Evolutionary conservation across 2,888 invertebrate genomes (phyloP).

Genomic region (Melinaea marsaeus): DNA sequence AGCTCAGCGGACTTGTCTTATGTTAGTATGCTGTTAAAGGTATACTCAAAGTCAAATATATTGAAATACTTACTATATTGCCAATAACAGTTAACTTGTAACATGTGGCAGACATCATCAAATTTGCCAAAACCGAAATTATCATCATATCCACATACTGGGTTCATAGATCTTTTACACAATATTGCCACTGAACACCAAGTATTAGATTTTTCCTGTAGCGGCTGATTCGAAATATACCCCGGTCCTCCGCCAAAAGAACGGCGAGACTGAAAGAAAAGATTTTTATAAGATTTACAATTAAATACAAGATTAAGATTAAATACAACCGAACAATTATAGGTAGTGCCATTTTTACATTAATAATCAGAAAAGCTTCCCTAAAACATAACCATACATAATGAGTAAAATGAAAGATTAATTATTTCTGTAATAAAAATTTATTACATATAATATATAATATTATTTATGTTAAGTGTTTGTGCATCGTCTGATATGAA

Average conservation of each 20-base stretch:
- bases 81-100: constrained; percentile 62
- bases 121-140: constrained; percentile 56
- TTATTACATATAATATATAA: background rate
- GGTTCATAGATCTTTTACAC: constrained; percentile 41
- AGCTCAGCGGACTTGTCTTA: no score
- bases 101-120: constrained; percentile 59
- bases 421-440: no score
- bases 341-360: no score
- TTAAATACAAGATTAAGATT: no score
- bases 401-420: constrained; percentile 8
- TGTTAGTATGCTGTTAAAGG: no score
- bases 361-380: no score
- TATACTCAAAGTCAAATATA: background rate
- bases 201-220: constrained; percentile 36
- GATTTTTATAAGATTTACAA: background rate
- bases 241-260: constrained; percentile 33
- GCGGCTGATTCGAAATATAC: constrained; percentile 23
- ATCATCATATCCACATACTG: constrained; percentile 58
- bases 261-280: constrained; percentile 44
- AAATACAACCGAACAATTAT: no score
- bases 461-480: constrained; percentile 22
- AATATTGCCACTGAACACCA: constrained; percentile 55
- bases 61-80: constrained; percentile 52
- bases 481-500: constrained; percentile 22
- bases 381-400: background rate